Evolutionary conservation across 1,140 invertebrate genomes (phyloP).

Genomic region (Campoletis sonorensis): DNA sequence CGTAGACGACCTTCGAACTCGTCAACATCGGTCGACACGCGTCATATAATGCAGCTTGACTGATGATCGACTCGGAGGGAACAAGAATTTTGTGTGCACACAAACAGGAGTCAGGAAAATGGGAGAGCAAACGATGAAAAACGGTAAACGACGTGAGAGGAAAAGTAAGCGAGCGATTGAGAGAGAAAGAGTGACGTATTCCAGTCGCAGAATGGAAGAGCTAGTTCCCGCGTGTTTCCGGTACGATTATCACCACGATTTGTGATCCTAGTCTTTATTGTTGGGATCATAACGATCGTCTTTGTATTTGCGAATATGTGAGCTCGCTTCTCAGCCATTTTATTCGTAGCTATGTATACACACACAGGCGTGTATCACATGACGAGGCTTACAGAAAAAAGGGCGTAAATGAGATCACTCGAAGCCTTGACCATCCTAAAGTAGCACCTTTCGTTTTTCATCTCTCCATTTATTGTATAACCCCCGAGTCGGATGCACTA

Average conservation of each 20-base stretch:
- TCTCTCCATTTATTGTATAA: neutral
- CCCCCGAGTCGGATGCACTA: neutral
- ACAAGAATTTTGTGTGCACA: neutral
- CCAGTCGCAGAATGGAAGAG: neutral
- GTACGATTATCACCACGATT: conserved; percentile 22
- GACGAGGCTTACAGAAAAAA: neutral
- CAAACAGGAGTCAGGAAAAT: conserved; percentile 6
- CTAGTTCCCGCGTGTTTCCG: conserved; percentile 16
- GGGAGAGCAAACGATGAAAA: conserved; percentile 14
- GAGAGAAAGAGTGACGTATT: neutral
- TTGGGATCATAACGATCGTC: conserved; percentile 28
- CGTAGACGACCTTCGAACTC: conserved; percentile 18
- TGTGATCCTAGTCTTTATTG: conserved; percentile 9
- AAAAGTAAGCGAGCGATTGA: neutral
- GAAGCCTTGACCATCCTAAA: neutral
- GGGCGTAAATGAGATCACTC: neutral
- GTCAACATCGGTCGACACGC: conserved; percentile 28
- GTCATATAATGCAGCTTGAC: conserved; percentile 23
- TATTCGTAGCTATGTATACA: conserved; percentile 1
- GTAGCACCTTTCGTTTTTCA: neutral
- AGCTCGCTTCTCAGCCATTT: conserved; percentile 34
- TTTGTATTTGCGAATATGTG: conserved; percentile 12
- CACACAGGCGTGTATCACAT: neutral
- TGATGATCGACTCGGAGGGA: conserved; percentile 22
- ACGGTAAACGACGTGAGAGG: conserved; percentile 9